Conservation (phyloP, 2,888 invertebrate species). For the Chloroclysta siterata region DNA sequence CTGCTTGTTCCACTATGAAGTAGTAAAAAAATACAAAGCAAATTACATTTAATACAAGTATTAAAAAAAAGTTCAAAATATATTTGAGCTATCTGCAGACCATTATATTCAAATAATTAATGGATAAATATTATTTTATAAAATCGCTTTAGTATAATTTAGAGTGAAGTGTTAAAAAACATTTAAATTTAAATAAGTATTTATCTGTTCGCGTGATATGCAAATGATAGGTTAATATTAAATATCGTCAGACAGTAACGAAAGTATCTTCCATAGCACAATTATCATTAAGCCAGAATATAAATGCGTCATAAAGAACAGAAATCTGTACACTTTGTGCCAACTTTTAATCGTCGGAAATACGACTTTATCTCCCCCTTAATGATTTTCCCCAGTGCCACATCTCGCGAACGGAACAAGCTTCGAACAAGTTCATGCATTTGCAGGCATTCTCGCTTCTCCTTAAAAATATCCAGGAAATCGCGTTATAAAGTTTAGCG, state of each 20-base stretch:
- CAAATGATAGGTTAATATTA: not conserved
- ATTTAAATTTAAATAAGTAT: too few species aligned
- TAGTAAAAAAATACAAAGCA: too few species aligned
- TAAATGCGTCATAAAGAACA: slow-evolving; percentile 24
- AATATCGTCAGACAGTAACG: not conserved
- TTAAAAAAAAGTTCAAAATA: too few species aligned
- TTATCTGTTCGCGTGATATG: too few species aligned
- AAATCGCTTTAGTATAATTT: too few species aligned
- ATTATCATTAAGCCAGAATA: slow-evolving; percentile 23
- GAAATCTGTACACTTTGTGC: slow-evolving; percentile 30
- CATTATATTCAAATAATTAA: too few species aligned
- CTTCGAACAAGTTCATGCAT: slow-evolving; percentile 38
- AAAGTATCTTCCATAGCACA: not conserved
- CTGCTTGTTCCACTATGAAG: too few species aligned
- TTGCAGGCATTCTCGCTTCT: slow-evolving; percentile 24
- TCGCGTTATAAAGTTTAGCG: slow-evolving; percentile 48
- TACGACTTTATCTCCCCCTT: slow-evolving; percentile 26
- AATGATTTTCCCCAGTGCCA: slow-evolving; percentile 32
- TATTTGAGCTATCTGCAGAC: too few species aligned
- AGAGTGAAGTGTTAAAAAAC: too few species aligned
- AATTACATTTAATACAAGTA: too few species aligned
- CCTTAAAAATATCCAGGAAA: slow-evolving; percentile 46
- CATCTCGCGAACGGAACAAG: slow-evolving; percentile 26
- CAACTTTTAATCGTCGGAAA: slow-evolving; percentile 39
- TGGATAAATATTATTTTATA: too few species aligned